These are phyloP conservation scores for Blastomussa wellsi DNA, from an alignment of 92 coral and sea anemone species.

Conservation along the genomic window DNA sequence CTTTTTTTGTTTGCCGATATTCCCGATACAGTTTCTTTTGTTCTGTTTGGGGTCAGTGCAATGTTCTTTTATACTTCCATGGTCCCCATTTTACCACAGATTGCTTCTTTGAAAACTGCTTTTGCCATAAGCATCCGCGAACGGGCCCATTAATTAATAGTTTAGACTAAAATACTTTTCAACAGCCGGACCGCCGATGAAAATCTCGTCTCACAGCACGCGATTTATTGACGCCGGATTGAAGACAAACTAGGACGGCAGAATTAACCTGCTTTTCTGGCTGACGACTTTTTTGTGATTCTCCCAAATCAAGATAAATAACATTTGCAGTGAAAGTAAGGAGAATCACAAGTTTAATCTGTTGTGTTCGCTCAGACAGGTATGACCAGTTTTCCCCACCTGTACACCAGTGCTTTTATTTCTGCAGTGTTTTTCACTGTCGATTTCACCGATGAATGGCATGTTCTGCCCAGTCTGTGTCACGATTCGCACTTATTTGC, in stretches of 20 bases:
- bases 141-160: background rate
- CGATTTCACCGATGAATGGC: background rate
- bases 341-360: background rate
- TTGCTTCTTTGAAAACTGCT: background rate
- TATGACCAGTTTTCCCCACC: slow-evolving; percentile 23
- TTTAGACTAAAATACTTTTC: background rate
- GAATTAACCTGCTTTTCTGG: background rate
- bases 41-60: no score
- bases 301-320: background rate
- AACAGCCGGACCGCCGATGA: background rate
- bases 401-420: background rate
- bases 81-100: background rate
- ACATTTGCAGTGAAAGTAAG: background rate
- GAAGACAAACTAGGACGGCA: background rate
- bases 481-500: background rate
- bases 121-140: background rate
- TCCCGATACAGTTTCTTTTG: background rate
- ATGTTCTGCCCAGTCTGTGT: background rate
- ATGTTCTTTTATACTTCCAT: no score
- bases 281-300: background rate
- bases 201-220: background rate
- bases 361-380: background rate
- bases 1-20: background rate
- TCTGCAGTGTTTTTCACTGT: background rate
- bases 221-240: background rate